phyloP scores from a whole-genome alignment of 2,113 vertebrate species.

The Mesembrinibis cayennensis region DNA sequence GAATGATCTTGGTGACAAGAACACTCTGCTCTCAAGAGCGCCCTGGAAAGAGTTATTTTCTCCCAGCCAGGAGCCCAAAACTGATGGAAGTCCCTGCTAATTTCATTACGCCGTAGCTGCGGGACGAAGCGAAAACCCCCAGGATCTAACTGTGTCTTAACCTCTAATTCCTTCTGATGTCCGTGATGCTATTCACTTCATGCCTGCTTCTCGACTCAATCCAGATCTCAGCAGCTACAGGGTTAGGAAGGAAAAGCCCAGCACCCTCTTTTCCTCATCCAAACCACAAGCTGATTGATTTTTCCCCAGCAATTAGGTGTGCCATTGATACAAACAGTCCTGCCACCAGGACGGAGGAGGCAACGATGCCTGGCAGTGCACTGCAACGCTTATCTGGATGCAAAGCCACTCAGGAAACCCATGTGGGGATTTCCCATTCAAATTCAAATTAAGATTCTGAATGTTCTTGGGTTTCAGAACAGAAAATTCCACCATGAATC shows the following conservation, averaged over 20 bases:
- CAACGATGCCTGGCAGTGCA: rapidly evolving
- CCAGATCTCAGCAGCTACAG: background rate
- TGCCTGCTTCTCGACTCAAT: rapidly evolving
- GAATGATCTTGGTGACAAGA: background rate
- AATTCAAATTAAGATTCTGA: background rate
- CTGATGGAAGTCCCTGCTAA: background rate
- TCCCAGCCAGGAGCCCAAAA: background rate
- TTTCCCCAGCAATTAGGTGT: background rate
- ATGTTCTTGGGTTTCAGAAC: background rate
- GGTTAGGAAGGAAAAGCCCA: background rate
- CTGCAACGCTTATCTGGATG: background rate
- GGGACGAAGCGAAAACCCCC: background rate
- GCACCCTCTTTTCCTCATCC: background rate
- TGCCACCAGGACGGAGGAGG: background rate
- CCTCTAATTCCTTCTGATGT: background rate
- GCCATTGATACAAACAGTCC: background rate
- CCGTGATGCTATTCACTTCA: rapidly evolving
- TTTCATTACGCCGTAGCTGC: rapidly evolving
- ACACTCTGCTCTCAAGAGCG: background rate
- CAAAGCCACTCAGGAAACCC: background rate
- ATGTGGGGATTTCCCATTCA: background rate
- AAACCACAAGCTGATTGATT: background rate
- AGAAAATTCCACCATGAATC: background rate
- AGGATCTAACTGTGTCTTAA: background rate
- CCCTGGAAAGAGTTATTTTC: background rate